These are phyloP conservation scores for Anthopleura sola DNA, from an alignment of 64 coral and sea anemone genomes.

Conservation along the genomic window DNA sequence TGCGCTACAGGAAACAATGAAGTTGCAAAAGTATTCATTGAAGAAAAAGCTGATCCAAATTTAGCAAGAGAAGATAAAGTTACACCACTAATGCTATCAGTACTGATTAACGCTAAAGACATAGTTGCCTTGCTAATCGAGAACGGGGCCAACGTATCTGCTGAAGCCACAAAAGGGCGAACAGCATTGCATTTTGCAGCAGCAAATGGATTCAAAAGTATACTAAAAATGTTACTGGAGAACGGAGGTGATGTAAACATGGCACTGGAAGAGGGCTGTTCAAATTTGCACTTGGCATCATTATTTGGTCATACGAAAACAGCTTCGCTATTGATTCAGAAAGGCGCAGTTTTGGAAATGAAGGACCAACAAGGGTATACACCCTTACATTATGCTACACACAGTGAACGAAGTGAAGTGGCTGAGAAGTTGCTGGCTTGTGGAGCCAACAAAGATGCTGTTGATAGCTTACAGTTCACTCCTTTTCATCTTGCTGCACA, in stretches of 20 bases:
- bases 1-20: conserved; percentile 57
- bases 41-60: conserved; percentile 60
- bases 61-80: conserved; percentile 29
- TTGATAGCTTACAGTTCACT: conserved; percentile 43
- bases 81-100: conserved; percentile 57
- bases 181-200: conserved; percentile 79
- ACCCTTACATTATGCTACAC: conserved; percentile 47
- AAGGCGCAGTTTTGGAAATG: conserved; percentile 34
- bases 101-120: conserved; percentile 32
- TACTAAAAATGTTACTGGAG: conserved; percentile 39
- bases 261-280: conserved; percentile 44
- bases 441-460: conserved; percentile 40
- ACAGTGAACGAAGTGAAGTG: conserved; percentile 25
- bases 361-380: conserved; percentile 53
- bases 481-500: conserved; percentile 65
- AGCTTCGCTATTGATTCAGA: conserved; percentile 31
- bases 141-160: conserved; percentile 39
- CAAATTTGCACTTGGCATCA: conserved; percentile 59
- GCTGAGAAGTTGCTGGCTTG: conserved; percentile 28
- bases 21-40: conserved; percentile 42
- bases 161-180: conserved; percentile 9
- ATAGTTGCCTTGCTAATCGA: conserved; percentile 39
- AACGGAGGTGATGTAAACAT: conserved; percentile 17
- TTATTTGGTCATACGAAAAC: conserved; percentile 48
- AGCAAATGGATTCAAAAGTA: conserved; percentile 33